Evolutionary conservation across 1,140 invertebrate species (phyloP), one percentile per base, ranked within the genome.

Genomic region (Scaptomyza pallida): DNA sequence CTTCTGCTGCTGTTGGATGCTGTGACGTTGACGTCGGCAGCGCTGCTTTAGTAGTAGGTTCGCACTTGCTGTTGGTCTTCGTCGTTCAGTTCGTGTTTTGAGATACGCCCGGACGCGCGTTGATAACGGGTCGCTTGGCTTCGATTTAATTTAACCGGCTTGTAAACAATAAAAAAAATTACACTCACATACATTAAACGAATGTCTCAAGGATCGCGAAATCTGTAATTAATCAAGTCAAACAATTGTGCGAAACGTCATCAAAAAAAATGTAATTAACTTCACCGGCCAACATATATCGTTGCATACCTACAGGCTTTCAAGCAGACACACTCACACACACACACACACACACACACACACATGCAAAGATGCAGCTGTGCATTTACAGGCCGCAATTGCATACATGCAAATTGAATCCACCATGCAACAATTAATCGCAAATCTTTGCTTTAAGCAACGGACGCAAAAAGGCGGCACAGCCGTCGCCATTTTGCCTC

Each of bases 81-180:
- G 88, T 75, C 61, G 72, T 85, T 90, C 73, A 90, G 89, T 90
- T 90, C 83, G 89, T 90, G 83, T 81, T 90, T 83, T 90, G 89
- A 90, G 78, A 90, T 90, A 78, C 83, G 78, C 69, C 80, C 80
- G 73, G 67, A 80, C 78, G 80, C 89, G 89, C 64, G 82, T 88
- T 85, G 63, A 75, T 82, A 67, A 75, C 82, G 82, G 82, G 78
- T 59, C 64, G 64, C 37, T 59, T 30, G 41, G n/a, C 73, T 59
- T 12, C 54, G 44, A 59, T 37, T 55, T 55, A 45, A 17, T 56
- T 85, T 52, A 67, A 62, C 74, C 69, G 78, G 77, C 50, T 56
- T 63, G 19, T 48, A 63, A 50, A 43, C 50, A 41, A 33, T 65
- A 43, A 55, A 40, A 55, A 40, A 51, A 61, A 57, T 52, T 33